These are phyloP conservation scores for Sylvia borin DNA, from an alignment of 2,797 vertebrate species.

Conservation along the genomic window DNA sequence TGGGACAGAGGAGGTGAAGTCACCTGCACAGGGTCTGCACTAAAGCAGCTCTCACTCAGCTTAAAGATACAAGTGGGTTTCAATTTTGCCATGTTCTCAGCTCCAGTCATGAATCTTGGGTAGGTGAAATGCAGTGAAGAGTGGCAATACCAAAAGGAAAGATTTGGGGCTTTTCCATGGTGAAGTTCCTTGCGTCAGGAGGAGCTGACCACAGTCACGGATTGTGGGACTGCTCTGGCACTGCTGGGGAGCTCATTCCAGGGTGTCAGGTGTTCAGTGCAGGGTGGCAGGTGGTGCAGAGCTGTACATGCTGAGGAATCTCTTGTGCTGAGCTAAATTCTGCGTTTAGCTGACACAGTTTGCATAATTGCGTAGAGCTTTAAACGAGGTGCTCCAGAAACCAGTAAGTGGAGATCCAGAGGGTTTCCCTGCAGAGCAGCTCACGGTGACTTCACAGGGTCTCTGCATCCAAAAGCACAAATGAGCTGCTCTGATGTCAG, in stretches of 20 bases:
- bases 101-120: background rate
- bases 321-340: background rate
- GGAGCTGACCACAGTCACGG: background rate
- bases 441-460: background rate
- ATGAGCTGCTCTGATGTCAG: background rate
- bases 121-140: background rate
- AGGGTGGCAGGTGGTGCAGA: background rate
- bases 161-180: background rate
- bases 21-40: background rate
- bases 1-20: background rate
- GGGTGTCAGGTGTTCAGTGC: background rate
- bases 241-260: background rate
- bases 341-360: background rate
- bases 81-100: background rate
- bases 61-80: background rate
- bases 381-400: background rate
- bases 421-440: background rate
- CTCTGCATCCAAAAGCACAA: background rate
- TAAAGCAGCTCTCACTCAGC: background rate
- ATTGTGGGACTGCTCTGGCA: background rate
- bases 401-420: background rate
- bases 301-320: background rate
- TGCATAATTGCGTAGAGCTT: background rate
- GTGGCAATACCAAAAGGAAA: background rate
- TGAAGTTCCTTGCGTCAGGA: rapidly evolving